Evolutionary conservation across 2,797 vertebrate species (phyloP).

Genomic region (Phalloptychus januarius): DNA sequence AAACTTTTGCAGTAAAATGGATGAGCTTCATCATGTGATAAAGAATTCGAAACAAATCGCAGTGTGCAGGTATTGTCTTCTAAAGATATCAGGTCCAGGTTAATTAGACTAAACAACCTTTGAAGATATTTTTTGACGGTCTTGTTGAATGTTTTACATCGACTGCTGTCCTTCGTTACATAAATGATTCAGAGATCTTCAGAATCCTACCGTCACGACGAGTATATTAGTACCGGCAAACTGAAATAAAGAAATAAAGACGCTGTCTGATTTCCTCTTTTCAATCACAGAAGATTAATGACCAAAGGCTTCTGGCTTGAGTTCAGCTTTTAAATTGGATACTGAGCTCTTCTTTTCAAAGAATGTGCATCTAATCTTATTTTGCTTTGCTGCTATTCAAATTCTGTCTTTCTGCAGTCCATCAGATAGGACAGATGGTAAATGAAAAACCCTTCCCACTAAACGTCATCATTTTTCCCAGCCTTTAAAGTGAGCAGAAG

Average conservation of each 20-base stretch:
- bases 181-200: slow-evolving; percentile 25
- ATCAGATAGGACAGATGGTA: slow-evolving; percentile 39
- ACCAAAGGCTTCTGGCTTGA: slow-evolving; percentile 40
- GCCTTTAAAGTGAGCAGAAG: slow-evolving; percentile 18
- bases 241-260: slow-evolving; percentile 36
- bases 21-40: slow-evolving; percentile 3
- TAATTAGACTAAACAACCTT: slow-evolving; percentile 12
- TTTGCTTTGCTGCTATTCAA: slow-evolving; percentile 28
- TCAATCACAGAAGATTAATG: slow-evolving; percentile 53
- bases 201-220: slow-evolving; percentile 17
- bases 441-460: slow-evolving; percentile 33
- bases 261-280: slow-evolving; percentile 15
- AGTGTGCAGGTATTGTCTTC: not conserved
- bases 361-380: slow-evolving; percentile 43
- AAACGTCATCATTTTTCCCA: slow-evolving; percentile 25
- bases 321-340: slow-evolving; percentile 57
- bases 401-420: slow-evolving; percentile 18
- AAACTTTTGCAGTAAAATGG: slow-evolving; percentile 11
- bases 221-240: slow-evolving; percentile 23
- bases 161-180: slow-evolving; percentile 24
- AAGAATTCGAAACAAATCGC: slow-evolving; percentile 31
- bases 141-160: slow-evolving; percentile 28
- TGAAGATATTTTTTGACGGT: slow-evolving; percentile 8
- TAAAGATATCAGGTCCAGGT: not conserved
- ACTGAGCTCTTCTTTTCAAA: slow-evolving; percentile 35